These are phyloP conservation scores for Peromyscus aztecus DNA, from an alignment of 2,797 vertebrate genomes.

Conservation along the genomic window DNA sequence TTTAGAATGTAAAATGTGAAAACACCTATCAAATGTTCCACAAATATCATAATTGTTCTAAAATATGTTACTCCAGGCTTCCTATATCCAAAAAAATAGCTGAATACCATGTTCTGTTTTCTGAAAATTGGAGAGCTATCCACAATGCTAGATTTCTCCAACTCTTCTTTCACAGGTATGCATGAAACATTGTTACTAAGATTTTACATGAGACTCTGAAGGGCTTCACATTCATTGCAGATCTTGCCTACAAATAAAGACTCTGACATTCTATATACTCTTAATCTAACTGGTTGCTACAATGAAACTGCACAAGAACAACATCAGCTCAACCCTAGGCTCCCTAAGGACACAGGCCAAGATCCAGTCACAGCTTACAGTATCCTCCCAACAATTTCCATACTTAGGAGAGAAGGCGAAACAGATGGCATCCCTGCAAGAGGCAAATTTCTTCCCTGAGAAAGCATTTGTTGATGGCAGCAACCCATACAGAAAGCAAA, in stretches of 20 bases:
- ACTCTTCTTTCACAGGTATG: neutral
- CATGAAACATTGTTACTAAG: neutral
- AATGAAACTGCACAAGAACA: neutral
- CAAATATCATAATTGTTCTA: neutral
- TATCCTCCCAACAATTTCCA: constrained; percentile 46
- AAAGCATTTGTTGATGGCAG: constrained; percentile 29
- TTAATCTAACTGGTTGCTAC: neutral
- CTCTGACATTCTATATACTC: neutral
- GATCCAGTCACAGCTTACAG: constrained; percentile 39
- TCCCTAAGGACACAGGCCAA: neutral
- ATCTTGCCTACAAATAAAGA: constrained; percentile 22
- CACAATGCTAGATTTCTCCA: constrained; percentile 6
- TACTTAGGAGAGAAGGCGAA: constrained; percentile 29
- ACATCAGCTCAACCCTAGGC: neutral
- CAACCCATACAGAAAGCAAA: neutral
- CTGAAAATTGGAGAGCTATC: constrained; percentile 9
- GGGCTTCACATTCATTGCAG: neutral
- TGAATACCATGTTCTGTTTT: neutral
- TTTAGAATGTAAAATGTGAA: neutral
- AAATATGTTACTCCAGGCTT: neutral
- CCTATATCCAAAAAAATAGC: constrained; percentile 9
- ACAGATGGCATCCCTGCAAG: constrained; percentile 37
- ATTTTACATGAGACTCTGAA: neutral
- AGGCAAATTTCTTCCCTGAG: neutral
- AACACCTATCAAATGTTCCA: neutral